A percentile compares a stretch with the other conserved stretches of the same genome.
These are phyloP conservation scores for Ptychochromis oligacanthus DNA, from an alignment of 2,113 vertebrate species.

Conservation along the genomic window DNA sequence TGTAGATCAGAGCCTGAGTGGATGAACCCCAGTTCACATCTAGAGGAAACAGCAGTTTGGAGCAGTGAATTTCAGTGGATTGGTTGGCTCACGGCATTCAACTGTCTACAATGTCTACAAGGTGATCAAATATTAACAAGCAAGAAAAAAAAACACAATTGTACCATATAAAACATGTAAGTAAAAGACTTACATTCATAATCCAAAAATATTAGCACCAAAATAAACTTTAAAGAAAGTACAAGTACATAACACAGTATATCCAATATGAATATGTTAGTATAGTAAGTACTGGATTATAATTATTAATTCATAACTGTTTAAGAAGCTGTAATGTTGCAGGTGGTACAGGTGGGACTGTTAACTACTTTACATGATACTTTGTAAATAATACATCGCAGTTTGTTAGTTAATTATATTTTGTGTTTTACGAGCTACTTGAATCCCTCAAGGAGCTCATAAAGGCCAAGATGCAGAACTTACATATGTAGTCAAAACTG, in stretches of 20 bases:
- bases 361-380: neutral
- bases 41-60: constrained; percentile 51
- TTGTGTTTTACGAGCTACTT: neutral
- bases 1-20: constrained; percentile 95
- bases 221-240: neutral
- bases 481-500: neutral
- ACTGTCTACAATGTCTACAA: accelerated
- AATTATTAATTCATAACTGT: no score
- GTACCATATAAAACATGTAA: neutral
- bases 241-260: neutral
- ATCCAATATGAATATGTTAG: neutral
- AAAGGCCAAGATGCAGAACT: neutral
- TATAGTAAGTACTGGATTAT: accelerated
- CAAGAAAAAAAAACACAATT: neutral
- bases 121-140: no score
- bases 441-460: neutral
- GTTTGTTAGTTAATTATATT: neutral
- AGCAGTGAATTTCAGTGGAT: neutral
- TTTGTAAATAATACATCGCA: constrained; percentile 2
- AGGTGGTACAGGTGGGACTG: neutral
- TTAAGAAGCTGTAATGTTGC: neutral
- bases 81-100: accelerated
- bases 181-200: neutral
- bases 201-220: neutral
- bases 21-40: constrained; percentile 99